phyloP scores from a whole-genome alignment of 2,888 invertebrate species.

The Linnaemya vulpina region DNA sequence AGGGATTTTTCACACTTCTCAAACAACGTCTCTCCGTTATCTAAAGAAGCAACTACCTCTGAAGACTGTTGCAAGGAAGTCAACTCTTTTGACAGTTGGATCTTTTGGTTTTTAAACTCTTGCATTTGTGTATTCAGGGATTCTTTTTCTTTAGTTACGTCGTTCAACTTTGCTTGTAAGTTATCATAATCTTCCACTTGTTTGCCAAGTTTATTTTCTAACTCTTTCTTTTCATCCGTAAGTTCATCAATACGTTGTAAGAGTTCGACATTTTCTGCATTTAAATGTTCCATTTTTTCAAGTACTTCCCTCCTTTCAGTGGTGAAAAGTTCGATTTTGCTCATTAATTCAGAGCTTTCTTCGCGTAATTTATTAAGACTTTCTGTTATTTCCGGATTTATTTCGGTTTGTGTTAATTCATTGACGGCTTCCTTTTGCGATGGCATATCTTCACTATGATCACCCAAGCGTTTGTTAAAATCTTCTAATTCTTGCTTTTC shows the following conservation, averaged over 20 bases:
- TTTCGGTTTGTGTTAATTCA: constrained; percentile 78
- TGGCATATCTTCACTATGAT: constrained; percentile 43
- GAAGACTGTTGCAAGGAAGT: constrained; percentile 80
- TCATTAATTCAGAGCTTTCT: constrained; percentile 87
- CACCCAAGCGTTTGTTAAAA: constrained; percentile 84
- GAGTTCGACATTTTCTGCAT: constrained; percentile 85
- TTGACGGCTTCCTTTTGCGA: constrained; percentile 74
- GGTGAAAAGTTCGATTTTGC: constrained; percentile 88
- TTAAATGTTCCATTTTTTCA: constrained; percentile 87
- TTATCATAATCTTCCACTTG: constrained; percentile 74
- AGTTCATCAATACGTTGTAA: constrained; percentile 84
- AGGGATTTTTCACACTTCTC: constrained; percentile 80
- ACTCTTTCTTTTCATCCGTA: constrained; percentile 84
- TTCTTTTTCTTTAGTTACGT: constrained; percentile 83
- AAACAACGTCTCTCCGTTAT: constrained; percentile 76
- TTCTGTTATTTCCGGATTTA: constrained; percentile 84
- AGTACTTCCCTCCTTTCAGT: constrained; percentile 88
- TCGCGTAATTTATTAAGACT: constrained; percentile 85
- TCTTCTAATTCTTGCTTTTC: constrained; percentile 88
- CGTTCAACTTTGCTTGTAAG: constrained; percentile 78
- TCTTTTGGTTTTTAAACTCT: constrained; percentile 75
- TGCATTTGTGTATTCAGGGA: constrained; percentile 76
- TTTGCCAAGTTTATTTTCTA: constrained; percentile 79
- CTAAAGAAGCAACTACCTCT: constrained; percentile 78
- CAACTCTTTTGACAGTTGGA: constrained; percentile 78